A percentile compares a stretch with the other conserved stretches of the same genome.
Evolutionary conservation across 1,140 invertebrate genomes (phyloP).

Genomic region (Pissodes strobi): DNA sequence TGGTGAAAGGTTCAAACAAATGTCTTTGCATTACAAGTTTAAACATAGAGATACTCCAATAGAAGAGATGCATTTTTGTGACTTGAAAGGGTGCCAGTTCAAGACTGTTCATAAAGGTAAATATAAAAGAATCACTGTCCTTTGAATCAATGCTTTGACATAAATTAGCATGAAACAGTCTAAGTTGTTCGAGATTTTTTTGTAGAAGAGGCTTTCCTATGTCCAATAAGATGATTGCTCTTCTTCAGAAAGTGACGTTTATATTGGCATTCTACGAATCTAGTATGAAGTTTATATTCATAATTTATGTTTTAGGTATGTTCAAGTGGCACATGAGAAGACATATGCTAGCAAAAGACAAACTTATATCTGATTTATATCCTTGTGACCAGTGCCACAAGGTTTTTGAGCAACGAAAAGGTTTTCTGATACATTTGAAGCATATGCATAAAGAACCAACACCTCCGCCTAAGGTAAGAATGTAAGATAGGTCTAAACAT

Average conservation of each 20-base stretch:
- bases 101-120: constrained; percentile 19
- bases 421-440: constrained; percentile 12
- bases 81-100: constrained; percentile 11
- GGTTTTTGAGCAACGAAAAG: constrained; percentile 12
- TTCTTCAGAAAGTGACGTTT: too few species aligned
- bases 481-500: too few species aligned
- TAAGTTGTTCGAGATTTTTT: too few species aligned
- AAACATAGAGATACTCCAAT: constrained; percentile 11
- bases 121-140: too few species aligned
- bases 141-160: too few species aligned
- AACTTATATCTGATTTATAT: neutral
- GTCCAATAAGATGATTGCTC: too few species aligned
- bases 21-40: constrained; percentile 17
- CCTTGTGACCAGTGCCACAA: constrained; percentile 1
- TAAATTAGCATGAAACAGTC: too few species aligned
- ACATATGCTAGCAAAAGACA: neutral
- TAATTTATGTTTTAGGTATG: too few species aligned
- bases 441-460: constrained; percentile 9
- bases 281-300: neutral
- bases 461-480: neutral
- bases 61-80: constrained; percentile 19
- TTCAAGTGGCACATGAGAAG: constrained; percentile 12
- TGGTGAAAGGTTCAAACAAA: constrained; percentile 10
- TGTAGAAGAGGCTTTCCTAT: too few species aligned
- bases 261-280: too few species aligned